Evolutionary conservation across 2,113 vertebrate species (phyloP), one percentile per base, ranked within the genome.

Genomic region (Platichthys stellatus): DNA sequence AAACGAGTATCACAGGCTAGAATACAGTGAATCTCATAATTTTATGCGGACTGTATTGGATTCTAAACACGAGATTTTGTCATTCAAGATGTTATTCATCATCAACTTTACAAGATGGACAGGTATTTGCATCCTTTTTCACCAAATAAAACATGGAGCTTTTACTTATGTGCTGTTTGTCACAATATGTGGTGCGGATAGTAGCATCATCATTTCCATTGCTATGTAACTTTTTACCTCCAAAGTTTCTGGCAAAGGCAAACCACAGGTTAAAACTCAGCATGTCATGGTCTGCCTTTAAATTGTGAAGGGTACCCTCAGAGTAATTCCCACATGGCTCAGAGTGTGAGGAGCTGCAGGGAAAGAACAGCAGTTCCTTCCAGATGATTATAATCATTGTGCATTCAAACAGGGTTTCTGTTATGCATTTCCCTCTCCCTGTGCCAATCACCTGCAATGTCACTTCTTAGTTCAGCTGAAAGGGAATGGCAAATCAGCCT

Each of bases 321-420:
- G 35, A 77, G 53, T 72, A 63, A 85, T 75, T 78, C 63, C 56
- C 67, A 66, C 12, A 20, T 68, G 74, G 24, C 82, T 64, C 35
- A 62, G 51, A 74, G 11, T 64, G 56, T 53, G 38, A 54, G 15
- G 28, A 71, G 40, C 31, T 40, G 26, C 54, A 72, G 28, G n/a
- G 31, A 74, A 26, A 20, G 26, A 76, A 53, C 58, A 65, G 69
- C 54, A 47, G 13, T 38, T 67, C 65, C 61, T 43, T 56, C 45
- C 60, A 5, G 64, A 57, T 61, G 56, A 81, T 82, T 81, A 35
- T 63, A 59, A 68, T 67, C 35, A 62, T 66, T 76, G 53, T 61
- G 49, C 43, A 69, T 84, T 77, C 76, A 78, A 49, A 69, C 18
- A 43, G 20, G 54, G 47, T 70, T 61, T 58, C 35, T 61, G 23